Conservation (phyloP, 2,888 invertebrate genomes). For the Stenotaenia linearis region DNA sequence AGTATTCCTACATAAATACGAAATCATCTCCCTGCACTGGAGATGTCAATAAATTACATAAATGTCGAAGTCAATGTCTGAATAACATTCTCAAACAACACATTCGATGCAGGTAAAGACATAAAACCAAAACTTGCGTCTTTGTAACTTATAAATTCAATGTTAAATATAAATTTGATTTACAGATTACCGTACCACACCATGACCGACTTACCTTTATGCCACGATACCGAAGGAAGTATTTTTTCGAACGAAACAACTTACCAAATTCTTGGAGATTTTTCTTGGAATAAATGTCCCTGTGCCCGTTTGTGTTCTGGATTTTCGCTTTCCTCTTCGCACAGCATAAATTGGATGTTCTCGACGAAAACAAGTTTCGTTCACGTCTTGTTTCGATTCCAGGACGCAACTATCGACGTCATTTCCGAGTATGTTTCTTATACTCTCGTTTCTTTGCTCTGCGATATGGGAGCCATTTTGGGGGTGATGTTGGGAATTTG, state of each 20-base stretch:
- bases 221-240: not conserved
- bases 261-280: not conserved
- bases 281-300: not conserved
- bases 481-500: not conserved
- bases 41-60: not conserved
- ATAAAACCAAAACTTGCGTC: no score
- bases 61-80: not conserved
- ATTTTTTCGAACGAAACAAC: not conserved
- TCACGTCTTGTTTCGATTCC: not conserved
- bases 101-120: not conserved
- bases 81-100: not conserved
- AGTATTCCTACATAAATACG: not conserved
- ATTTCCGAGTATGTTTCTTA: not conserved
- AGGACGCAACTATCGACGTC: not conserved
- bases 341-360: not conserved
- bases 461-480: not conserved
- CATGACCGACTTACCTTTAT: not conserved
- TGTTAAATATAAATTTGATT: no score
- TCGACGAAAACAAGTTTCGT: not conserved
- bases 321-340: not conserved
- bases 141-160: no score
- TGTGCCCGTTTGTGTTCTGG: not conserved
- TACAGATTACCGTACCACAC: not conserved
- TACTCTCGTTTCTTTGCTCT: not conserved
- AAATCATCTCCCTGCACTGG: not conserved